Evolutionary conservation across 2,888 invertebrate species (phyloP), one percentile per base, ranked within the genome.

Genomic region (Tridacna gigas): DNA sequence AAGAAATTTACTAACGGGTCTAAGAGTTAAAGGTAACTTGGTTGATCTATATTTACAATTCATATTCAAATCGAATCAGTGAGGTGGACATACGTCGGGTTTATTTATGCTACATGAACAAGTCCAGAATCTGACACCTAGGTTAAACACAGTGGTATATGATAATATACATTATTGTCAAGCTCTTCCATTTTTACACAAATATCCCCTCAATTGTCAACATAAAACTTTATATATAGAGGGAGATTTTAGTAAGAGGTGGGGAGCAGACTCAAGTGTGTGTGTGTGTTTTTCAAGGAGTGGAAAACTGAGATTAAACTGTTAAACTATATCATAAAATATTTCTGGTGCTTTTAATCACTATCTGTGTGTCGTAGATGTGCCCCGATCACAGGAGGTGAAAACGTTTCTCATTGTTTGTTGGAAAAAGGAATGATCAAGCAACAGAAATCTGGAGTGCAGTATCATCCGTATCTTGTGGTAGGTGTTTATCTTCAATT

Each of bases 391-490:
- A 67, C 15, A 45, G 45, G 67, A 67, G 67, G 67, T 67, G 67
- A 67, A 45, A 15, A 18, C 37, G 13, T 45, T 28, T 26, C 45
- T 37, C 26, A 37, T 60, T 65, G 47, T 48, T 61, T 47, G 25
- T 65, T 65, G 65, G 48, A 66, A 66, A 56, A 77, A 51, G 79
- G 67, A 76, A 83, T 83, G 83, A 85, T 85, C 74, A 85, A 82
- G 65, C 82, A 85, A 56, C 73, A 67, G 12, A 85, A 85, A 61
- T 74, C 84, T 74, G 84, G 84, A 77, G 77, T 77, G 69, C 82
- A 82, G 63, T 85, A 82, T 77, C 84, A 85, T 75, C 84, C 84
- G 25, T 85, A 85, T 65, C 61, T 84, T 28, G 82, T 82, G 84
- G 84, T 85, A 85, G 79, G 84, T 82, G 48, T 56, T 37, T 37